Evolutionary conservation across 2,888 invertebrate species (phyloP).

Genomic region (Pycnomerus fuliginosus): DNA sequence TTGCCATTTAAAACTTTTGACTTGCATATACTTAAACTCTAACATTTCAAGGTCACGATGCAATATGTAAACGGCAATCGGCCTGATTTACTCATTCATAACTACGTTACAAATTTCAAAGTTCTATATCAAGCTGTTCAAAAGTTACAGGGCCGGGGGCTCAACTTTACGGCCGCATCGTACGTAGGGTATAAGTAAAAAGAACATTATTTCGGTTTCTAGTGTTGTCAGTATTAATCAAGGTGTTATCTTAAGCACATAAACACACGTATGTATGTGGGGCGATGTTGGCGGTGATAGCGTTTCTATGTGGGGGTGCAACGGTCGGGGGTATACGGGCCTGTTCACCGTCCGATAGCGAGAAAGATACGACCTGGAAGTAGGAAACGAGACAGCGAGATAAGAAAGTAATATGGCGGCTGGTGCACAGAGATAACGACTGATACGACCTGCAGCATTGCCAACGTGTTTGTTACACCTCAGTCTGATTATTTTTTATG

Average conservation of each 20-base stretch:
- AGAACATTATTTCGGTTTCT: too few species aligned
- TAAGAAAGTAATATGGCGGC: conserved; percentile 53
- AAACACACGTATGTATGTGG: conserved; percentile 32
- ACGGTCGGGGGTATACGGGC: conserved; percentile 36
- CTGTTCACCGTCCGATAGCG: conserved; percentile 49
- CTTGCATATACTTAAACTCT: too few species aligned
- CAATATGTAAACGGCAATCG: too few species aligned
- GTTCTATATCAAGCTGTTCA: too few species aligned
- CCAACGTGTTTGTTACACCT: conserved; percentile 6
- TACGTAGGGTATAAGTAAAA: too few species aligned
- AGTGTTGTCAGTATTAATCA: too few species aligned
- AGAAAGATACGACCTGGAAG: conserved; percentile 51
- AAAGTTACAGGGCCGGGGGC: too few species aligned
- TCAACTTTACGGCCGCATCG: too few species aligned
- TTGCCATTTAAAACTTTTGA: too few species aligned
- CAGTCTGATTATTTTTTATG: background rate
- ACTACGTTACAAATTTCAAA: too few species aligned
- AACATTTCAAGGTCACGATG: too few species aligned
- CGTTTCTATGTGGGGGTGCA: conserved; percentile 24
- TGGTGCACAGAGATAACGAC: conserved; percentile 49
- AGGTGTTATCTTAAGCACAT: conserved; percentile 25
- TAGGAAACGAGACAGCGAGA: conserved; percentile 52
- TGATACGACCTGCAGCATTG: conserved; percentile 45
- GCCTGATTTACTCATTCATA: too few species aligned
- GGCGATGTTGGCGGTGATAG: conserved; percentile 28